Conservation (phyloP, 1,140 invertebrate genomes). For the Drosophila bipectinata region DNA sequence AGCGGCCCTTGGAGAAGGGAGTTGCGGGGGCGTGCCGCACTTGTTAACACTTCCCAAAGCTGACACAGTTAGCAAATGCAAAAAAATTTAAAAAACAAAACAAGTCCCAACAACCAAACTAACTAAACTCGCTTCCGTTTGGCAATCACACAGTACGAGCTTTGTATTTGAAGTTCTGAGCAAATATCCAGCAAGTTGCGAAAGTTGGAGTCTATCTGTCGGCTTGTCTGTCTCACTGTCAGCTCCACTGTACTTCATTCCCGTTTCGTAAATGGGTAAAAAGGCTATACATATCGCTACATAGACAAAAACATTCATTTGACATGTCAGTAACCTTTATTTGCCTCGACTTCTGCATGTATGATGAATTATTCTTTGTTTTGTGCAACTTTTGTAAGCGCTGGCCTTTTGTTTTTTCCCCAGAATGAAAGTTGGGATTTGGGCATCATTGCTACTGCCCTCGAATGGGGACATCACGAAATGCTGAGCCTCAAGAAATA, state of each 20-base stretch:
- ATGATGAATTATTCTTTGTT: slow-evolving; percentile 43
- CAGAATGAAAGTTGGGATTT: slow-evolving; percentile 38
- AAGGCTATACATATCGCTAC: slow-evolving; percentile 25
- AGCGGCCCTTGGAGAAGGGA: not conserved
- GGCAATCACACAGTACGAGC: slow-evolving; percentile 38
- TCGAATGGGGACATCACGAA: slow-evolving; percentile 21
- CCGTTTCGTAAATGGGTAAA: slow-evolving; percentile 43
- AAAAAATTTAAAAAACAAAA: slow-evolving; percentile 22
- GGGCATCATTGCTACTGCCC: slow-evolving; percentile 30
- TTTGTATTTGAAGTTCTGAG: slow-evolving; percentile 38
- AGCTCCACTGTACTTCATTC: slow-evolving; percentile 31
- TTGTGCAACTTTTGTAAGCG: slow-evolving; percentile 38
- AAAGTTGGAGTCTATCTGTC: slow-evolving; percentile 13
- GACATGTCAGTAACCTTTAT: slow-evolving; percentile 52
- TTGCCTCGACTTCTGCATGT: slow-evolving; percentile 13
- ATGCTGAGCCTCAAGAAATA: not conserved
- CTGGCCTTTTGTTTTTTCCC: slow-evolving; percentile 26
- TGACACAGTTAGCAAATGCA: slow-evolving; percentile 40
- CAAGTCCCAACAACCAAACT: slow-evolving; percentile 16
- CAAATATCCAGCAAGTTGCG: slow-evolving; percentile 26
- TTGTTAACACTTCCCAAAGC: slow-evolving; percentile 44
- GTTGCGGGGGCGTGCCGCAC: slow-evolving; percentile 13
- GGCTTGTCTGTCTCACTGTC: not conserved
- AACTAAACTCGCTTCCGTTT: slow-evolving; percentile 46
- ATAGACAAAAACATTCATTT: slow-evolving; percentile 29